These are phyloP conservation scores for Mythimna albipuncta DNA, from an alignment of 2,888 invertebrate species.

Conservation along the genomic window DNA sequence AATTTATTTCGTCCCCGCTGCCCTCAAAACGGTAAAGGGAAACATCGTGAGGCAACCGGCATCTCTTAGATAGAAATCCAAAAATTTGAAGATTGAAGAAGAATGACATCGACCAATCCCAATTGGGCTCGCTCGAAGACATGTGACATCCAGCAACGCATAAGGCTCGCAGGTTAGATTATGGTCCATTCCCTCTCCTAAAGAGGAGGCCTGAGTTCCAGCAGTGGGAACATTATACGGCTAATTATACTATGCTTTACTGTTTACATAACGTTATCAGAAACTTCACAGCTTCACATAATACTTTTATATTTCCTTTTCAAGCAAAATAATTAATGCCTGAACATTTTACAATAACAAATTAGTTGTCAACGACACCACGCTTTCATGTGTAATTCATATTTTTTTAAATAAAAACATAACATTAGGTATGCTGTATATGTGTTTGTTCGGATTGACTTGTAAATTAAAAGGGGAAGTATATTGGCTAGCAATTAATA, in stretches of 20 bases:
- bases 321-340: conserved; percentile 33
- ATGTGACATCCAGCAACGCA: no score
- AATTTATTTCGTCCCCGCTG: no score
- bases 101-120: no score
- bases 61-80: no score
- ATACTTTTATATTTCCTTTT: conserved; percentile 7
- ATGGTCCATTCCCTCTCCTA: no score
- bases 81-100: no score
- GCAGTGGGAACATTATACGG: no score
- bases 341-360: conserved; percentile 39
- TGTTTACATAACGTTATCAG: not conserved
- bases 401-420: conserved; percentile 39
- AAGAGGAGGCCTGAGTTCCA: no score
- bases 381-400: conserved; percentile 50
- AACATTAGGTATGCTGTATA: conserved; percentile 24
- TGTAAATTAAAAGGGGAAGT: conserved; percentile 46
- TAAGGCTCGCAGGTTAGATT: no score
- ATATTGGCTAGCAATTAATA: conserved; percentile 44
- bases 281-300: not conserved
- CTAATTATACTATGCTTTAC: not conserved
- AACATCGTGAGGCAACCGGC: no score
- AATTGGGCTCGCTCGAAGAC: no score
- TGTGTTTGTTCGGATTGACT: conserved; percentile 50
- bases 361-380: conserved; percentile 42
- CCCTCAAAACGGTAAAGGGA: no score